Evolutionary conservation across 2,888 invertebrate species (phyloP), one percentile per base, ranked within the genome.

Genomic region (Carcina quercana): DNA sequence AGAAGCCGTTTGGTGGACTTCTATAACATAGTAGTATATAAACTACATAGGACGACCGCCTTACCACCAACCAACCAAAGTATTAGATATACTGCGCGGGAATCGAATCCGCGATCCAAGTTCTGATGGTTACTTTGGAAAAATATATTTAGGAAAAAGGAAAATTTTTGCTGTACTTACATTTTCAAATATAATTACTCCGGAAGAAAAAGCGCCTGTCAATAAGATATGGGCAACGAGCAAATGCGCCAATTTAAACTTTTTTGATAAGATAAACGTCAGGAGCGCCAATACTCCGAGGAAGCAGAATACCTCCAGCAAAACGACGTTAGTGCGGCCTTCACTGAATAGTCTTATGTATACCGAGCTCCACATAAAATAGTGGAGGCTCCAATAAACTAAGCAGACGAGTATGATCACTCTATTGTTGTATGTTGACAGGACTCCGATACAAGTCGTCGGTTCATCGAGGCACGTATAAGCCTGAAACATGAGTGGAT

Each of bases 391-490:
- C 80, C 80, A 80, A 37, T 73, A 59, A 19, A 56, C 24, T 2
- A 56, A 22, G 1, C 53, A 44, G 13, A 61, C 40, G 2, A 63
- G 17, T 12, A 64, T 48, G 12, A 64, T 44, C 2, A 67, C 40
- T 43, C 67, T 60, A 7, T 71, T 60, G 35, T 80, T 82, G 37
- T 65, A 53, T 1, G 58, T 69, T 5, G 59, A 58, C 20, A 78
- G 41, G 14, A 78, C 50, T 33, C 58, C 62, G 21, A 72, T 43
- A 37, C 74, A 80, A 1, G 65, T 66, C 34, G 59, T 62, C n/a
- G 59, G 57, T 49, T 73, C 69, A 21, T 80, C 80, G 39, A 82
- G 45, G 21, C 62, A 59, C 34, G 54, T 42, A 41, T 80, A 82
- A 2, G 80, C 82, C 80, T 82, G 64, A 34, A 75, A 75, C n/a